phyloP scores from a whole-genome alignment of 2,113 vertebrate genomes.

The Cyprinodon tularosa region DNA sequence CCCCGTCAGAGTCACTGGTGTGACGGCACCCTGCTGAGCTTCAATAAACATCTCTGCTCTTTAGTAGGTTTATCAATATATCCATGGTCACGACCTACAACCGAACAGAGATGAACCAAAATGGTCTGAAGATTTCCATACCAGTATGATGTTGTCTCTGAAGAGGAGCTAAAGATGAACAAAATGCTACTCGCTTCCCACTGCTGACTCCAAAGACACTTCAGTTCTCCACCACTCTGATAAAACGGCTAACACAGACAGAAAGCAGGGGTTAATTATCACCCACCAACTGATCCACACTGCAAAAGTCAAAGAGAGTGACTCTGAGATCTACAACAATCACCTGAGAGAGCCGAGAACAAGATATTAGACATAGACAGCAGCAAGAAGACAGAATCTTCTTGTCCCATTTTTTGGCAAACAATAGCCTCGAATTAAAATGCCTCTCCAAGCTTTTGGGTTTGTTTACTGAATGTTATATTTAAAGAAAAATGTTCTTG shows the following conservation, averaged over 20 bases:
- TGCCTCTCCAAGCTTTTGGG: conserved; percentile 10
- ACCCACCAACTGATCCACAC: conserved; percentile 7
- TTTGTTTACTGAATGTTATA: conserved; percentile 39
- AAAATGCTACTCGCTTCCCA: no score
- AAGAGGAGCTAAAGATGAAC: not conserved
- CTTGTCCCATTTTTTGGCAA: conserved; percentile 32
- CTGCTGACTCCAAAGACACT: not conserved
- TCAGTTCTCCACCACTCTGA: not conserved
- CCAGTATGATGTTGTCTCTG: not conserved
- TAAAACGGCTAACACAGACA: conserved; percentile 17
- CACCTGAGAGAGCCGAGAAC: conserved; percentile 50
- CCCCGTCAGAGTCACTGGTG: conserved; percentile 34
- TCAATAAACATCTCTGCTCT: conserved; percentile 41
- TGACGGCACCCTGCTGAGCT: conserved; percentile 47
- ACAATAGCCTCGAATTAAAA: not conserved
- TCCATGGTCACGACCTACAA: not conserved
- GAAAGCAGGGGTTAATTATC: conserved; percentile 15
- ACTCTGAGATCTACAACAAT: conserved; percentile 37
- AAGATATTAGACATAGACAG: conserved; percentile 57
- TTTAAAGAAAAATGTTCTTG: conserved; percentile 17
- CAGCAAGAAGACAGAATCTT: conserved; percentile 38
- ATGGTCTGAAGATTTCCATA: not conserved
- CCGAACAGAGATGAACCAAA: not conserved
- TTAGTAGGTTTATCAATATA: conserved; percentile 30
- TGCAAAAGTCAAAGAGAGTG: conserved; percentile 24